Base-by-base conservation (phyloP, 2,888 invertebrate species). In the Torymus tubicola region DNA sequence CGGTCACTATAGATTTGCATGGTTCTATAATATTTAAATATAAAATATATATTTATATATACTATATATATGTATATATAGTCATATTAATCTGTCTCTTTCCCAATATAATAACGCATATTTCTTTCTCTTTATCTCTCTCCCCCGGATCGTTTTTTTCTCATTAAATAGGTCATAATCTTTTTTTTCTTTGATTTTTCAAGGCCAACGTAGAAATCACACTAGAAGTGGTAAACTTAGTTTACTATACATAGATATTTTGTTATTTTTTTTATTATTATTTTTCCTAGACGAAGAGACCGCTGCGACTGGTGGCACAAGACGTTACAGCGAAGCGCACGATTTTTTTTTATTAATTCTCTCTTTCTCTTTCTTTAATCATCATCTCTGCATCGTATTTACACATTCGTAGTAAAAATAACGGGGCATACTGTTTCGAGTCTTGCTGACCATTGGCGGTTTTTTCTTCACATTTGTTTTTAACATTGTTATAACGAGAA, bases 161-260 rank as follows among this genome's bases (percentile, higher is more conserved):
- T 87, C 42, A 42, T 87, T 78, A 78, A 63, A 78, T 75, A 72
- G 65, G 31, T 72, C 79, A 67, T 75, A 74, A 77, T 77, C 13
- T 80, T 80, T 68, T 58, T 73, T 78, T 77, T 67, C 87, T 89
- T 90, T 88, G 88, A 89, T 89, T 89, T 89, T 87, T 86, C 88
- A 90, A 90, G 90, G 90, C 90, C 89, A 89, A 89, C 87, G 87
- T 89, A 89, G 86, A 89, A 90, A 89, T 90, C 90, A 89, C 89
- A 89, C 89, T 87, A 88, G 87, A 88, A 86, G 84, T 88, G 85
- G 85, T 88, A 86, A 87, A 88, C 85, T 86, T 85, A 87, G 85
- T 85, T 85, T 85, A 81, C 78, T 80, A 81, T 81, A 76, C 76
- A 81, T 73, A 73, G 70, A 64, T 53, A 42, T 42, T 8, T 42